A percentile compares a stretch with the other conserved stretches of the same genome.
Conservation (phyloP, 2,888 invertebrate species). For the Macrostomum cliftonense region DNA sequence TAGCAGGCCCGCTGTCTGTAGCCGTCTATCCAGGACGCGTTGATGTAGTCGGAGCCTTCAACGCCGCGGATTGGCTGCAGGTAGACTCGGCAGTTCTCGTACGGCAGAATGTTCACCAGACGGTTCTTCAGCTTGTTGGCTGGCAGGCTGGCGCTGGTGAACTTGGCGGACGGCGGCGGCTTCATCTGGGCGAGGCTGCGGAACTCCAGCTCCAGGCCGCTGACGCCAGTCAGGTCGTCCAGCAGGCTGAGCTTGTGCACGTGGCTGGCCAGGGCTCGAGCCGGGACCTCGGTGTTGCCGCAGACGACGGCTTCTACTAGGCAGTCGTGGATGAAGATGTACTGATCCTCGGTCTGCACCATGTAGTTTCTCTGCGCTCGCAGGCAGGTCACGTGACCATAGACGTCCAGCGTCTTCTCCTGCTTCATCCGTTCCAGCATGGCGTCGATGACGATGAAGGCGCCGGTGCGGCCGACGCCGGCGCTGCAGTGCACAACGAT, state of each 20-base stretch:
- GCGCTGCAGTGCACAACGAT: constrained; percentile 74
- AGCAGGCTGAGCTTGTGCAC: constrained; percentile 76
- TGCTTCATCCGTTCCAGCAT: constrained; percentile 91
- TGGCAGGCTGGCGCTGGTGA: constrained; percentile 81
- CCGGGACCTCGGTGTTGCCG: constrained; percentile 85
- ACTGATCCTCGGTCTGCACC: constrained; percentile 92
- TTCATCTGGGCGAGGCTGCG: not conserved
- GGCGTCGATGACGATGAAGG: constrained; percentile 94
- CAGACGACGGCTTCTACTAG: constrained; percentile 84
- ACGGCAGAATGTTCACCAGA: constrained; percentile 87
- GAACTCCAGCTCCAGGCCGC: too few relatives aligned
- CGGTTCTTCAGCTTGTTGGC: constrained; percentile 97
- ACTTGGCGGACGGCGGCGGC: constrained; percentile 30
- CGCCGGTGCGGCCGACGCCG: constrained; percentile 78
- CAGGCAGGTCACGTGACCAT: constrained; percentile 91
- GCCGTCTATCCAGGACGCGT: constrained; percentile 82
- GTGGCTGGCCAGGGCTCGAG: constrained; percentile 76
- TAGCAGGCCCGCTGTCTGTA: constrained; percentile 62
- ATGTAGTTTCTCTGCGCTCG: constrained; percentile 96
- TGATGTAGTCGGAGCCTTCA: constrained; percentile 89
- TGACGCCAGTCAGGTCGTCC: too few relatives aligned
- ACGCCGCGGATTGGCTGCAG: constrained; percentile 67
- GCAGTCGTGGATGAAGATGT: constrained; percentile 96
- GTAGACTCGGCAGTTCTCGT: constrained; percentile 79
- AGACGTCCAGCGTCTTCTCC: constrained; percentile 93